Conservation (phyloP, 1,140 invertebrate genomes). For the Drosophila takahashii region DNA sequence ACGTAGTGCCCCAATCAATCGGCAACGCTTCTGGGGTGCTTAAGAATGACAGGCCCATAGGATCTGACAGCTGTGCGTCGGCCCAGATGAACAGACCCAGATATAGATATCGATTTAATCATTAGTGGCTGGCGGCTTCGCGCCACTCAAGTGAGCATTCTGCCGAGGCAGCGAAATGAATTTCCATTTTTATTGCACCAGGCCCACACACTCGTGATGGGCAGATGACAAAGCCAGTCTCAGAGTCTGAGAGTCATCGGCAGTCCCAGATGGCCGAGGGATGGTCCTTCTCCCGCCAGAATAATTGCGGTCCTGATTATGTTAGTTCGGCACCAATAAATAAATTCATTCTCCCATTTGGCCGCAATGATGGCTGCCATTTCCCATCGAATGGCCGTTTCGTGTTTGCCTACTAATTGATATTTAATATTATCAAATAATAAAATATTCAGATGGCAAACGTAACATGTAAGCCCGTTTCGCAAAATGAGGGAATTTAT, state of each 20-base stretch:
- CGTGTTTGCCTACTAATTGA: slow-evolving; percentile 27
- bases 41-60: slow-evolving; percentile 42
- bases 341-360: slow-evolving; percentile 45
- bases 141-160: slow-evolving; percentile 55
- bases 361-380: slow-evolving; percentile 26
- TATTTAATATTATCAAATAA: slow-evolving; percentile 44
- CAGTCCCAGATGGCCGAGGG: slow-evolving; percentile 22
- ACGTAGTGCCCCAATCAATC: slow-evolving; percentile 32
- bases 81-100: slow-evolving; percentile 42
- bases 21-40: slow-evolving; percentile 34
- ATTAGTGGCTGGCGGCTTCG: slow-evolving; percentile 58
- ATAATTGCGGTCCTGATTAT: slow-evolving; percentile 48
- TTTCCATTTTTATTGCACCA: slow-evolving; percentile 76
- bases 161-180: slow-evolving; percentile 59
- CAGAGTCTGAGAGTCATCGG: slow-evolving; percentile 5
- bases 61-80: slow-evolving; percentile 57
- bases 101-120: slow-evolving; percentile 80
- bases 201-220: slow-evolving; percentile 30
- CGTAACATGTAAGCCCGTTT: slow-evolving; percentile 19
- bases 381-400: slow-evolving; percentile 11
- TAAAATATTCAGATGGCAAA: slow-evolving; percentile 27
- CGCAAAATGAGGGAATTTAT: slow-evolving; percentile 4
- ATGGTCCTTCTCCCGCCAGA: slow-evolving; percentile 4
- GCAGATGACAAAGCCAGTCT: slow-evolving; percentile 30
- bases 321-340: slow-evolving; percentile 58